Conservation (phyloP, 2,888 invertebrate genomes). For the Phortica okadai region DNA sequence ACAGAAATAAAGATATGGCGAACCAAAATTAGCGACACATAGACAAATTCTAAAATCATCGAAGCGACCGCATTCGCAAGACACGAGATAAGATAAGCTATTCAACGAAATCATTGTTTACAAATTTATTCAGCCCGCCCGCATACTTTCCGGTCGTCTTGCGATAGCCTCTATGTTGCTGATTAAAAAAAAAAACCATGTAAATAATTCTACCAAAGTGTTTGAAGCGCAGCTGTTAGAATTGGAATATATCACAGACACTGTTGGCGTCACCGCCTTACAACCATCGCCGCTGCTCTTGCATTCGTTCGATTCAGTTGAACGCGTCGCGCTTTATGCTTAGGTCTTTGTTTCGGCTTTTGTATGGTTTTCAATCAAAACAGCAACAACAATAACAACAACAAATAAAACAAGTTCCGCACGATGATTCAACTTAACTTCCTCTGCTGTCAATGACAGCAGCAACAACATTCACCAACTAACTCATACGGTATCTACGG, state of each 20-base stretch:
- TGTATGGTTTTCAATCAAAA: constrained; percentile 30
- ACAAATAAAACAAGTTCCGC: constrained; percentile 63
- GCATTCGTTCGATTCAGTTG: not conserved
- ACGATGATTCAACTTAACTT: constrained; percentile 61
- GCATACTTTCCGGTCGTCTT: not conserved
- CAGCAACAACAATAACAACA: constrained; percentile 31
- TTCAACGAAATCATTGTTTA: constrained; percentile 56
- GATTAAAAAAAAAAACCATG: too few relatives aligned
- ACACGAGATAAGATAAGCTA: constrained; percentile 47
- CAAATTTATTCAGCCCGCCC: constrained; percentile 33
- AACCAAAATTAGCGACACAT: constrained; percentile 30
- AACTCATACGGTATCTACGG: not conserved
- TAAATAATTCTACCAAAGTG: not conserved
- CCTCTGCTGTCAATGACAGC: constrained; percentile 22
- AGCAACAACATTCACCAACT: not conserved
- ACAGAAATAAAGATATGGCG: constrained; percentile 21
- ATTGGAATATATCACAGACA: constrained; percentile 42
- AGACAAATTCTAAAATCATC: constrained; percentile 28
- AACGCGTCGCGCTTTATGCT: not conserved
- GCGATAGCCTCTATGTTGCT: too few relatives aligned
- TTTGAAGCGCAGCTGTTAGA: not conserved
- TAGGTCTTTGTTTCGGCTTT: constrained; percentile 21
- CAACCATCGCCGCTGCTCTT: not conserved
- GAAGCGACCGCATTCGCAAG: not conserved
- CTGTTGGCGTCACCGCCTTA: not conserved